Evolutionary conservation across 2,797 vertebrate species (phyloP).

Genomic region (Rhinella marina): DNA sequence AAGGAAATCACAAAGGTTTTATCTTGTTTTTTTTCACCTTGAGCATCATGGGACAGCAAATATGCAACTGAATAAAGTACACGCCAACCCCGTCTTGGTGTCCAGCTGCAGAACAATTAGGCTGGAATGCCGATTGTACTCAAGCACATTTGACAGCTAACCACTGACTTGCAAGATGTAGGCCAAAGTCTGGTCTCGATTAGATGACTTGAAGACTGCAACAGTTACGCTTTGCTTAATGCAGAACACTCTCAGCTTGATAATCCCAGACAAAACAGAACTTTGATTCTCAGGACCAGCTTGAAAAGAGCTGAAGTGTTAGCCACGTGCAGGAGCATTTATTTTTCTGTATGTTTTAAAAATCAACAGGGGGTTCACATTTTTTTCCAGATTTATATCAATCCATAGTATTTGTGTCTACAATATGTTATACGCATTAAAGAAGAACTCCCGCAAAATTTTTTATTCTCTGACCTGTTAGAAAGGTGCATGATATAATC

Average conservation of each 20-base stretch:
- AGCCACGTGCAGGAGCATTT: constrained; percentile 58
- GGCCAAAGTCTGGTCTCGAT: constrained; percentile 62
- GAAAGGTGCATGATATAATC: too few species aligned
- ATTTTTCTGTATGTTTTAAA: constrained; percentile 56
- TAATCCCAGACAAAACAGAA: constrained; percentile 63
- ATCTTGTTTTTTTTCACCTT: constrained; percentile 33
- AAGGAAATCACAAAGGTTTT: constrained; percentile 45
- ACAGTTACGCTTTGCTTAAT: constrained; percentile 64
- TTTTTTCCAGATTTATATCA: constrained; percentile 62
- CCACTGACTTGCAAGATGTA: constrained; percentile 46
- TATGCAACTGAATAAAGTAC: constrained; percentile 36
- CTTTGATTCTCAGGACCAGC: constrained; percentile 62
- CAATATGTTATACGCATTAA: constrained; percentile 55
- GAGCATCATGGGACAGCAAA: constrained; percentile 37
- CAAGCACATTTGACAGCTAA: constrained; percentile 54
- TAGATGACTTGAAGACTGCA: constrained; percentile 60
- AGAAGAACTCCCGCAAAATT: constrained; percentile 42
- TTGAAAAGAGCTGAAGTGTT: constrained; percentile 64
- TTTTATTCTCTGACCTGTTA: too few species aligned
- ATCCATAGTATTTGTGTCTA: constrained; percentile 46
- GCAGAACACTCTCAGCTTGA: constrained; percentile 63
- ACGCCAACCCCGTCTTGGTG: not conserved
- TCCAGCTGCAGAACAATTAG: constrained; percentile 56
- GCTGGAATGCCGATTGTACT: constrained; percentile 48
- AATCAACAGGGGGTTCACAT: constrained; percentile 57